Conservation (phyloP, 1,140 invertebrate genomes). For the Ptiloglossa arizonensis region DNA sequence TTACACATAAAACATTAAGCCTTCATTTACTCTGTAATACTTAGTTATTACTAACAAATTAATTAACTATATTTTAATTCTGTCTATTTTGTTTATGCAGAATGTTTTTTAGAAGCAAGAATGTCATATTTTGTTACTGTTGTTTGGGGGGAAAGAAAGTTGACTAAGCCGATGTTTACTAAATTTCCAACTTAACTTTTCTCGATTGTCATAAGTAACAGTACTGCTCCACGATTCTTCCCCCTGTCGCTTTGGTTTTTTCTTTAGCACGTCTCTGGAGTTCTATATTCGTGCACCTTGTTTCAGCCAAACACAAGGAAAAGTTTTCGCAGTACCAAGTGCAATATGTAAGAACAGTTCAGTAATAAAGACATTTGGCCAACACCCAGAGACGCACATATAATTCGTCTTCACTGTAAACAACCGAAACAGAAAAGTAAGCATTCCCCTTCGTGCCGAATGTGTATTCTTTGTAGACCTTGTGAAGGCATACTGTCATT, state of each 20-base stretch:
- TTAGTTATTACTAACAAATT: not conserved
- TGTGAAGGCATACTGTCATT: not conserved
- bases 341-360: conserved; percentile 33
- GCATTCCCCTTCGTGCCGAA: conserved; percentile 27
- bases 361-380: conserved; percentile 61
- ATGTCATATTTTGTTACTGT: too few species aligned
- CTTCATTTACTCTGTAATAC: not conserved
- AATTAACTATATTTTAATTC: not conserved
- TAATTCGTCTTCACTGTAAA: conserved; percentile 41
- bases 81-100: not conserved
- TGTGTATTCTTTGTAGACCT: conserved; percentile 32
- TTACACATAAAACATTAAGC: not conserved
- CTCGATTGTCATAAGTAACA: not conserved
- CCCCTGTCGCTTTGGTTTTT: not conserved
- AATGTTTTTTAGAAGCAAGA: not conserved
- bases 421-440: conserved; percentile 33
- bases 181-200: not conserved
- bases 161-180: conserved; percentile 3
- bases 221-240: too few species aligned
- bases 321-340: conserved; percentile 13
- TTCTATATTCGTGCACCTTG: not conserved
- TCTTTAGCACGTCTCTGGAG: not conserved
- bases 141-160: not conserved
- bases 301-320: not conserved
- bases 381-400: conserved; percentile 28